A percentile compares a stretch with the other conserved stretches of the same genome.
Conservation (phyloP, 2,797 vertebrate genomes). For the Corythornis leucogaster region DNA sequence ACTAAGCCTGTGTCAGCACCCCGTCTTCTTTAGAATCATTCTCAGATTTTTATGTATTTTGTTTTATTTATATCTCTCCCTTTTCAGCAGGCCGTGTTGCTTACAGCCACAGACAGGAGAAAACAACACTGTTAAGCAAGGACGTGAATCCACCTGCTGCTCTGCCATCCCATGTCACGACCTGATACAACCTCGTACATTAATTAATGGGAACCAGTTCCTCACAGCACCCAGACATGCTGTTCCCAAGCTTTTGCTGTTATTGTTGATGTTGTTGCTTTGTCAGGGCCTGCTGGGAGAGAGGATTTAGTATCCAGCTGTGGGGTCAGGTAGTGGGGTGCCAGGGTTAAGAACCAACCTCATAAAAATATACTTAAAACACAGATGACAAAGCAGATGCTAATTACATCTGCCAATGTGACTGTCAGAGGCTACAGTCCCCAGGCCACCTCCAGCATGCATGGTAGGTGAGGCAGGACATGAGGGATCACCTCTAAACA, state of each 20-base stretch:
- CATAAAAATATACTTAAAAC: background rate
- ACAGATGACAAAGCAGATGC: background rate
- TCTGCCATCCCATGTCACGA: background rate
- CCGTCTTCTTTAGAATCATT: background rate
- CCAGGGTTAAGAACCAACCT: background rate
- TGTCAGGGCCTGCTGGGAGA: background rate
- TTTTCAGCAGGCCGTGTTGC: background rate
- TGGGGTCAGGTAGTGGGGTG: background rate
- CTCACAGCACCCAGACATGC: background rate
- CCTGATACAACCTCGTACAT: background rate
- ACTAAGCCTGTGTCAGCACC: background rate
- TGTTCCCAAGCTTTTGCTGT: background rate
- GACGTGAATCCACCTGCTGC: background rate
- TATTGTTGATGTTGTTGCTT: background rate
- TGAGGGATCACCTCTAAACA: background rate
- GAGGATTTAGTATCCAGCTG: background rate
- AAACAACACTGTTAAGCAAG: background rate
- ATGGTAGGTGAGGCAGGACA: background rate
- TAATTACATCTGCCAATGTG: background rate
- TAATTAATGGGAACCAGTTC: background rate
- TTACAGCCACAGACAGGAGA: background rate
- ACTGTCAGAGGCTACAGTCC: background rate
- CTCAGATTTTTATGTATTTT: background rate
- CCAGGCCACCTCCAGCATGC: background rate
- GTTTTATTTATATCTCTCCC: background rate